These are phyloP conservation scores for Spheniscus mendiculus DNA, from an alignment of 2,113 vertebrate genomes.

Conservation along the genomic window DNA sequence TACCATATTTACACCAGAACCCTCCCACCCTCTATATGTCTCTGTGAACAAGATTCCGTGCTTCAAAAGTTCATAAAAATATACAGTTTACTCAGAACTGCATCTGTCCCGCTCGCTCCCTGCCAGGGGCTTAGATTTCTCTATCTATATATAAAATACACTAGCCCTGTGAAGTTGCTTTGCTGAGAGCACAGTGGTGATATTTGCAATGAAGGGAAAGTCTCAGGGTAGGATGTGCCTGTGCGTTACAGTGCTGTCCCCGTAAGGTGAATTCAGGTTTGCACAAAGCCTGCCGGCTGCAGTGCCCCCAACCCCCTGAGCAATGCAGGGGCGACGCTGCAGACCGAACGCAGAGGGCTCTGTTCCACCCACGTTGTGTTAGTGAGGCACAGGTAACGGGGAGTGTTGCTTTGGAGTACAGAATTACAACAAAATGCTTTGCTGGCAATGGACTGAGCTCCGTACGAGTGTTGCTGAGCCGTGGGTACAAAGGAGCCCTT, in stretches of 20 bases:
- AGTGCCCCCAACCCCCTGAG: neutral
- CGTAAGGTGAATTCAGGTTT: neutral
- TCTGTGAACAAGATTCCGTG: constrained; percentile 29
- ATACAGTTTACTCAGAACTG: constrained; percentile 67
- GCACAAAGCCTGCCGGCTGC: neutral
- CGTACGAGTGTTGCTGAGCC: fast-evolving
- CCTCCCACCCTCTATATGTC: constrained; percentile 20
- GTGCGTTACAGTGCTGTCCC: neutral
- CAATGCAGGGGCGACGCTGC: neutral
- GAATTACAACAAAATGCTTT: neutral
- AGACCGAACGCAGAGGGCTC: neutral
- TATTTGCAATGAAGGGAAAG: constrained; percentile 12
- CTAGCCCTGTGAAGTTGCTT: constrained; percentile 64
- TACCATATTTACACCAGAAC: neutral
- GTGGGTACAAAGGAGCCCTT: neutral
- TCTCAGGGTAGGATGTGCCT: neutral
- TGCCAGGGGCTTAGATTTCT: constrained; percentile 31
- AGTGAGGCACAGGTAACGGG: neutral
- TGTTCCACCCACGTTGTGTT: fast-evolving
- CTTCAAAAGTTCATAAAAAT: constrained; percentile 75
- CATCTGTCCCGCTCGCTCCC: constrained; percentile 7
- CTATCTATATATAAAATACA: constrained; percentile 63
- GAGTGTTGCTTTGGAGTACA: neutral
- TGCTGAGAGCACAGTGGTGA: constrained; percentile 68
- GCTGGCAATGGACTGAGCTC: neutral